These are phyloP conservation scores for Oxyruncus cristatus DNA, from an alignment of 2,113 vertebrate species.

Conservation along the genomic window DNA sequence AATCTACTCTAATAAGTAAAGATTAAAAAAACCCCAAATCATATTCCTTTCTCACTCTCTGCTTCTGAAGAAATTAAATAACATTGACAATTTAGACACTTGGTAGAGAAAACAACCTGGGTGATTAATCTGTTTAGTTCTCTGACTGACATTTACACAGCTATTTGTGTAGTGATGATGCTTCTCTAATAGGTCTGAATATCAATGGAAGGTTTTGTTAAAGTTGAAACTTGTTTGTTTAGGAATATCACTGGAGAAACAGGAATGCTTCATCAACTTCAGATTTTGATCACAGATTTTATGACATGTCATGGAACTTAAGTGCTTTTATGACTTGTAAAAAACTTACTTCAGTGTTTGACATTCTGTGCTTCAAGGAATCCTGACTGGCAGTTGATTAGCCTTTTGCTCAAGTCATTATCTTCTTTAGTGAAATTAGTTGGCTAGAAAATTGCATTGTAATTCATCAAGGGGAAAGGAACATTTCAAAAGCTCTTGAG, in stretches of 20 bases:
- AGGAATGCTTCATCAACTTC: slow-evolving; percentile 72
- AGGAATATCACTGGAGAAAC: slow-evolving; percentile 69
- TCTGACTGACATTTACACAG: slow-evolving; percentile 72
- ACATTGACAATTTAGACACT: slow-evolving; percentile 24
- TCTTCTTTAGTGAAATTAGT: slow-evolving; percentile 91
- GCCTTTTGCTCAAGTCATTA: slow-evolving; percentile 91
- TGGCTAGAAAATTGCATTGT: slow-evolving; percentile 89
- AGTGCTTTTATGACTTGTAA: slow-evolving; percentile 76
- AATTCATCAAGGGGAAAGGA: slow-evolving; percentile 81
- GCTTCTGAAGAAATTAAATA: slow-evolving; percentile 26
- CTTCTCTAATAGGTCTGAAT: slow-evolving; percentile 72
- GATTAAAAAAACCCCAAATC: background rate
- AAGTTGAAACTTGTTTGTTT: slow-evolving; percentile 71
- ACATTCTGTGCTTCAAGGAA: slow-evolving; percentile 85
- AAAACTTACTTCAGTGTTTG: slow-evolving; percentile 83
- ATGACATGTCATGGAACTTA: slow-evolving; percentile 66
- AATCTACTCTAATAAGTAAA: background rate
- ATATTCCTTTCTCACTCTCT: background rate
- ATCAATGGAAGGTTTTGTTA: slow-evolving; percentile 73
- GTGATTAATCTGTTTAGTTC: slow-evolving; percentile 65
- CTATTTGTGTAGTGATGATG: slow-evolving; percentile 76
- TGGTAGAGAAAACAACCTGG: slow-evolving; percentile 45
- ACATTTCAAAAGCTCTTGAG: slow-evolving; percentile 68
- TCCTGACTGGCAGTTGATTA: slow-evolving; percentile 97
- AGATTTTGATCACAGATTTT: slow-evolving; percentile 71